These are phyloP conservation scores for Drosophila yakuba DNA, from an alignment of 1,140 invertebrate genomes.

Conservation along the genomic window DNA sequence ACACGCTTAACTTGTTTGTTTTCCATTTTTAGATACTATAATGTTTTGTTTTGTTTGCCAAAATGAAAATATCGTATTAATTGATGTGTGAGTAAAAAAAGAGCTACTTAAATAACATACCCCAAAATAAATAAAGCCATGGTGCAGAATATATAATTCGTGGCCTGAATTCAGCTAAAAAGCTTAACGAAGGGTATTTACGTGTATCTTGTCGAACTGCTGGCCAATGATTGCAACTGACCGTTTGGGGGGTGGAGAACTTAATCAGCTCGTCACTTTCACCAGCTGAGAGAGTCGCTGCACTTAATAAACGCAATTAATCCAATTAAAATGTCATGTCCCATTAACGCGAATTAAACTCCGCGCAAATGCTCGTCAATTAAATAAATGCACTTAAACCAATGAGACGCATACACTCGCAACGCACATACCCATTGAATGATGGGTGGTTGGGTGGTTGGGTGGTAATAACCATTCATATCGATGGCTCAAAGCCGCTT, in stretches of 20 bases:
- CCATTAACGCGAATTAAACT: conserved; percentile 77
- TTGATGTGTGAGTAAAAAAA: too few species aligned
- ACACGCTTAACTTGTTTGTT: too few species aligned
- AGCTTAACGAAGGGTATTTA: too few species aligned
- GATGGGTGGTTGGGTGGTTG: neutral
- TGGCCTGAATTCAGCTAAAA: neutral
- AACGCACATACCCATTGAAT: neutral
- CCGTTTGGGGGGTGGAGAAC: conserved; percentile 11
- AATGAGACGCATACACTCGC: conserved; percentile 46
- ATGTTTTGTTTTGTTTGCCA: too few species aligned
- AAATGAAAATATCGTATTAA: too few species aligned
- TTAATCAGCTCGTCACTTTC: conserved; percentile 54
- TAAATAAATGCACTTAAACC: conserved; percentile 81
- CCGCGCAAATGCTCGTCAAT: conserved; percentile 71
- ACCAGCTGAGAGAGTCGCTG: conserved; percentile 4
- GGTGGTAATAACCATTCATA: conserved; percentile 7
- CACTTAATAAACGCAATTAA: conserved; percentile 82
- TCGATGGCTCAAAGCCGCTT: conserved; percentile 38
- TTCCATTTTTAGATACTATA: too few species aligned
- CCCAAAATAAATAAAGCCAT: too few species aligned
- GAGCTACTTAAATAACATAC: too few species aligned
- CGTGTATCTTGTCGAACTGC: neutral
- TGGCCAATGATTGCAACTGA: conserved; percentile 13
- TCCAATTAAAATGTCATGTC: conserved; percentile 83
- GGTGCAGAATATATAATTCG: too few species aligned